Conservation (phyloP, 1,140 invertebrate genomes). For the Nixonia krombeini region DNA sequence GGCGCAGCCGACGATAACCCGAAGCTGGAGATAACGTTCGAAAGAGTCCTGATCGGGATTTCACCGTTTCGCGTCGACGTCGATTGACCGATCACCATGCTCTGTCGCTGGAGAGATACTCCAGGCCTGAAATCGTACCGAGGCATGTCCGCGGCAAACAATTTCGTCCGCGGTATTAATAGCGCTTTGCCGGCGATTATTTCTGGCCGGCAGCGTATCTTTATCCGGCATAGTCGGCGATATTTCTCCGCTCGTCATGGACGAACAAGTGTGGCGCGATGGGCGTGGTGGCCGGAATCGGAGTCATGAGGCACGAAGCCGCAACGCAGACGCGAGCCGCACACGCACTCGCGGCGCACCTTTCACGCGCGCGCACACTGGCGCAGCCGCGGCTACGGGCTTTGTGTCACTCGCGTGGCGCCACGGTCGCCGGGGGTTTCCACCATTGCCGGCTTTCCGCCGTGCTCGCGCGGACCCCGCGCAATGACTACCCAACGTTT, state of each 20-base stretch:
- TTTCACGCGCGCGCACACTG: constrained; percentile 29
- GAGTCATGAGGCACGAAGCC: constrained; percentile 61
- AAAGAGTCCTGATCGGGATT: too few species aligned
- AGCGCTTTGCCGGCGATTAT: constrained; percentile 18
- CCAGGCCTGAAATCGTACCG: too few species aligned
- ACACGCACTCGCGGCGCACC: constrained; percentile 47
- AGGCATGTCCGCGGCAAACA: too few species aligned
- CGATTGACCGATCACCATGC: too few species aligned
- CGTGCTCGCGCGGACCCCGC: too few species aligned
- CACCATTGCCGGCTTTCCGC: too few species aligned
- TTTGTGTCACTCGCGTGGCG: constrained; percentile 49
- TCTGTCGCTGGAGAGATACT: too few species aligned
- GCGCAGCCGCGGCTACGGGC: constrained; percentile 43
- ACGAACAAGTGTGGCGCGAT: constrained; percentile 63
- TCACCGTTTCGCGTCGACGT: too few species aligned
- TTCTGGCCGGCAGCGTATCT: constrained; percentile 36
- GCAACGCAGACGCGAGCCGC: constrained; percentile 39
- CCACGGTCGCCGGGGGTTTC: neutral
- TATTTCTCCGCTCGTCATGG: constrained; percentile 61
- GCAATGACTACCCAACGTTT: too few species aligned
- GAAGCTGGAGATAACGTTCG: neutral
- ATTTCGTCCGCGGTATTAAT: constrained; percentile 5
- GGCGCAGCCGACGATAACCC: too few species aligned
- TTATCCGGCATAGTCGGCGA: constrained; percentile 40
- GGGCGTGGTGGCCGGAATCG: constrained; percentile 63